phyloP scores from a whole-genome alignment of 1,140 invertebrate species.

The Sitophilus oryzae region DNA sequence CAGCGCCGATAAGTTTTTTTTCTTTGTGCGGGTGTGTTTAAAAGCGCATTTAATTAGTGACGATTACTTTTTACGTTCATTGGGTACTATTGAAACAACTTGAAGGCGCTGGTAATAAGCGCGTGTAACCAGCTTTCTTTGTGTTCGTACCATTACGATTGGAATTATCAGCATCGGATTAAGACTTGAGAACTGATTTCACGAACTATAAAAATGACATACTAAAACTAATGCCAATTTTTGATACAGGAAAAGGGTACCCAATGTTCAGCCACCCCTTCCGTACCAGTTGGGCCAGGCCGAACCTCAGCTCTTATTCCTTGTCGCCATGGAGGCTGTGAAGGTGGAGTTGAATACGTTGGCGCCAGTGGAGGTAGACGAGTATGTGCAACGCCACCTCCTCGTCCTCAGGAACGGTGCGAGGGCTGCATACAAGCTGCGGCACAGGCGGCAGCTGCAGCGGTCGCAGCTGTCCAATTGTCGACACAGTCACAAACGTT shows the following conservation, averaged over 20 bases:
- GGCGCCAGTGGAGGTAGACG: constrained; percentile 51
- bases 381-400: constrained; percentile 55
- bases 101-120: too few relatives aligned
- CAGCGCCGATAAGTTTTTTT: too few relatives aligned
- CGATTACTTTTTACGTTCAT: too few relatives aligned
- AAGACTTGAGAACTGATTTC: too few relatives aligned
- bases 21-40: too few relatives aligned
- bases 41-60: too few relatives aligned
- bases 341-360: constrained; percentile 51
- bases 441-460: constrained; percentile 30
- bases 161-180: too few relatives aligned
- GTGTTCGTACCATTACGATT: too few relatives aligned
- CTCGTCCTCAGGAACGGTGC: constrained; percentile 37
- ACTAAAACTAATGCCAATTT: not conserved
- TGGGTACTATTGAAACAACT: too few relatives aligned
- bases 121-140: too few relatives aligned
- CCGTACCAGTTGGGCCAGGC: not conserved
- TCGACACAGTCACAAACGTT: not conserved
- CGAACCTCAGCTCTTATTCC: constrained; percentile 1
- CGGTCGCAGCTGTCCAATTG: constrained; percentile 7
- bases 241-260: constrained; percentile 37
- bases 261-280: constrained; percentile 32
- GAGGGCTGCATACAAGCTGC: constrained; percentile 38
- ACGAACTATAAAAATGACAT: not conserved
- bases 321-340: constrained; percentile 37